Evolutionary conservation across 1,140 invertebrate genomes (phyloP), one percentile per base, ranked within the genome.

Genomic region (Brachionus paranguensis): DNA sequence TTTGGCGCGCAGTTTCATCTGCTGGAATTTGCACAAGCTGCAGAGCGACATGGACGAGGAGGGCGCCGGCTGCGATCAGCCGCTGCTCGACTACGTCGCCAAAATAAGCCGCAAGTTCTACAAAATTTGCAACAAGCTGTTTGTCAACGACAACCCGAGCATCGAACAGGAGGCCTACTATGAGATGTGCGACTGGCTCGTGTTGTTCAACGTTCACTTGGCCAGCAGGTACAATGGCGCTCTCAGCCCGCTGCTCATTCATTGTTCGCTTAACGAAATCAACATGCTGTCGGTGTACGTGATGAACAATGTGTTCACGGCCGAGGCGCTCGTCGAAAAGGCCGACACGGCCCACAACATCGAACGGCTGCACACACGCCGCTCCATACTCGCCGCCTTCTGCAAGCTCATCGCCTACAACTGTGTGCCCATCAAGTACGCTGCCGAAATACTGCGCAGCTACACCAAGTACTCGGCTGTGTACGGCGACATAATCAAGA

Each of bases 401-500:
- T 98, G 96, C 90, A 99, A 99, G 90, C 91, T 99, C 24, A 94
- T 99, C 86, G 95, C 99, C 53, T 98, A 99, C 90, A 98, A 98
- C 88, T 94, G 98, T 85, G 93, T 98, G 87, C 95, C 94, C 3
- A 96, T 96, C 2, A 93, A 94, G 87, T 93, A 94, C 85, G 96
- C 95, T 17, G 94, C 95, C 1, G 95, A 96, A 89, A 94, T 99
- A 83, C 97, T 99, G 88, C 96, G 97, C 89, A 94, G 98, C 89
- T 98, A 99, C 89, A 95, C 98, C 74, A 97, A 95, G 93, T 97
- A 95, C 88, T 98, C 97, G 88, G 97, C 97, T 89, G 96, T 99
- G 89, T 99, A 98, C 91, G 97, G 97, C n/a, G 97, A 99, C 89
- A 99, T 99, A 78, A 98, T 99, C 78, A 99, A 99, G 91, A 93